Base-by-base conservation (phyloP, 2,888 invertebrate species). In the Erebia epiphron region DNA sequence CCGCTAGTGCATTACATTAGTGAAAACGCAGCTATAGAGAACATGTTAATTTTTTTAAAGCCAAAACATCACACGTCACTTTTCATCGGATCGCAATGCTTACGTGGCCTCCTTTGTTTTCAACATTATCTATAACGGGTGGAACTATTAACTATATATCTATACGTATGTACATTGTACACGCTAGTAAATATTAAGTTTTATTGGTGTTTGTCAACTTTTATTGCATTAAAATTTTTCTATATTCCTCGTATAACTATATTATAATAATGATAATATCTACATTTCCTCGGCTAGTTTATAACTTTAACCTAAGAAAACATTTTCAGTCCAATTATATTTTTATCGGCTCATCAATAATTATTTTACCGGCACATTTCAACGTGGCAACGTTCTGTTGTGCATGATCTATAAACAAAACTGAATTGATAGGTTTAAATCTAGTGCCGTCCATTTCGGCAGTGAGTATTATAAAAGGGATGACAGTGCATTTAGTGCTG, bases 201-300 rank as follows among this genome's bases (percentile, higher is more conserved):
- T 46, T 82, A 79, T 80, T 76, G 77, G 71, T 79, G 76, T 79
- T 13, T 46, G 46, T 46, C 13, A 78, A 77, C 80, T 75, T 79
- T 84, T 79, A 82, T 84, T 83, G 82, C 82, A 80, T 82, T 79
- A 73, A 18, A 79, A 81, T 81, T 80, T 80, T 75, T 79, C 77
- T 72, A 79, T 75, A 68, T 75, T 74, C 68, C 70, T 75, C 73
- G 73, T 81, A 80, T 78, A 76, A 75, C 72, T 74, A 71, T 21
- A 18, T 46, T 16, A 60, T 41, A 57, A 57, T n/a, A 68, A 60
- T 35, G 35, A 35, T 79, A 79, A 76, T 81, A 81, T 81, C 83
- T 82, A 82, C 57, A 64, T 49, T 64, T 46, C 16, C 21, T 68
- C 41, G 10, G 18, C 58, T 50, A 64, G 35, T 69, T 75, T 78